A percentile compares a stretch with the other conserved stretches of the same genome.
These are phyloP conservation scores for Melanotaenia maccullochi DNA, from an alignment of 2,797 vertebrate species.

Conservation along the genomic window DNA sequence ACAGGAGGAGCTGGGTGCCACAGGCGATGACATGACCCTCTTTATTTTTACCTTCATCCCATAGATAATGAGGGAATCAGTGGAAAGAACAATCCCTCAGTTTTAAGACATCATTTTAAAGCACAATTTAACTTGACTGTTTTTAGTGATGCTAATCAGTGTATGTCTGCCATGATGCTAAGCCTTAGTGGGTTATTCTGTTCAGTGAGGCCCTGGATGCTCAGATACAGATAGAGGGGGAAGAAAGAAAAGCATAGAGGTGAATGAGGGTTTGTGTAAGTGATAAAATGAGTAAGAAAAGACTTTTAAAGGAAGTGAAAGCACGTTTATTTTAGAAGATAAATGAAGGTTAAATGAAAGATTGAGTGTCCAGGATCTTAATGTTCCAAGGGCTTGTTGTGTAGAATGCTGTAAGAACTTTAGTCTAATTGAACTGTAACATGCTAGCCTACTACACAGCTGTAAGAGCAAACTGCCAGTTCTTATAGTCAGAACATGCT, in stretches of 20 bases:
- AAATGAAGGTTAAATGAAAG: conserved; percentile 1
- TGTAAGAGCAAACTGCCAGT: conserved; percentile 35
- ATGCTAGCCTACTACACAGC: not conserved
- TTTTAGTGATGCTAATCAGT: conserved; percentile 49
- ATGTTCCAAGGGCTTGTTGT: conserved; percentile 61
- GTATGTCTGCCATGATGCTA: conserved; percentile 44
- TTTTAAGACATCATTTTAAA: conserved; percentile 68
- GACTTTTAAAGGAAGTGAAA: not conserved
- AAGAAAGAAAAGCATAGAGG: conserved; percentile 36
- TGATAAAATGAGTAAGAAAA: conserved; percentile 17
- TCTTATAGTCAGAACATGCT: conserved; percentile 25
- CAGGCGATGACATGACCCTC: conserved; percentile 10
- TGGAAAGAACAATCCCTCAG: conserved; percentile 36
- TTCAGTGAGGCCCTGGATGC: conserved; percentile 51
- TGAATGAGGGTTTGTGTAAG: conserved; percentile 61
- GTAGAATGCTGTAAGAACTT: conserved; percentile 35
- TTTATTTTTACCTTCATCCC: conserved; percentile 3
- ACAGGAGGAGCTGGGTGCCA: conserved; percentile 12
- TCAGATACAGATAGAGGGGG: not conserved
- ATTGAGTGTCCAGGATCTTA: conserved; percentile 47
- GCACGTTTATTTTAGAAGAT: conserved; percentile 22
- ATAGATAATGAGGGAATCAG: conserved; percentile 3
- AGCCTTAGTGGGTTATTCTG: conserved; percentile 58
- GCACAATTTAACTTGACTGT: conserved; percentile 74
- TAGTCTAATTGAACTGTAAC: conserved; percentile 27